Conservation (phyloP, 2,113 vertebrate species). For the Narcine bancroftii region DNA sequence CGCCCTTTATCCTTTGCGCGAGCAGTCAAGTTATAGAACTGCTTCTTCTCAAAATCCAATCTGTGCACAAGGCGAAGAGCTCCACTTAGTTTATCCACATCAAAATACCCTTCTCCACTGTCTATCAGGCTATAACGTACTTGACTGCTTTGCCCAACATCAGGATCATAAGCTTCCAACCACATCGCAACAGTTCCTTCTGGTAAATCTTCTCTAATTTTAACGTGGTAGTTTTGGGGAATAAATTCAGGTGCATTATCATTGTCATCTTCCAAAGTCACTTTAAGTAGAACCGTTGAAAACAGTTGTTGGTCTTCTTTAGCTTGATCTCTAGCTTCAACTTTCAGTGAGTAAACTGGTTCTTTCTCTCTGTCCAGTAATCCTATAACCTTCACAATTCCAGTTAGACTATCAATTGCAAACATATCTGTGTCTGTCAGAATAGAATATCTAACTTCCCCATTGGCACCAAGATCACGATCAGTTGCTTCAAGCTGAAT, state of each 20-base stretch:
- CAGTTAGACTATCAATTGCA: conserved; percentile 66
- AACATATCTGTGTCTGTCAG: conserved; percentile 82
- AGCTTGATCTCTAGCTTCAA: conserved; percentile 79
- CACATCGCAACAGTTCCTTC: conserved; percentile 82
- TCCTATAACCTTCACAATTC: conserved; percentile 67
- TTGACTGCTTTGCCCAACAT: conserved; percentile 81
- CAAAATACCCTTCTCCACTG: conserved; percentile 76
- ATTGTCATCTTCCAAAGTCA: conserved; percentile 83
- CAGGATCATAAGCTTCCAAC: conserved; percentile 86
- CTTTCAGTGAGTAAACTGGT: conserved; percentile 66
- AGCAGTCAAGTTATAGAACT: conserved; percentile 82
- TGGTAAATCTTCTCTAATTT: conserved; percentile 86
- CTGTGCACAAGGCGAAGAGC: conserved; percentile 77
- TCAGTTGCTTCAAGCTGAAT: conserved; percentile 88
- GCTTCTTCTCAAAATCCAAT: conserved; percentile 85
- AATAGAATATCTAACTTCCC: conserved; percentile 75
- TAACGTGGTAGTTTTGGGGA: conserved; percentile 79
- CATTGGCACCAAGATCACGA: conserved; percentile 73
- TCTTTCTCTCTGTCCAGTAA: conserved; percentile 74
- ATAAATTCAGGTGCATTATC: conserved; percentile 89
- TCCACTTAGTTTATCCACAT: conserved; percentile 90
- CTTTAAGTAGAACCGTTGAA: conserved; percentile 74
- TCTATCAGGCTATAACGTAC: conserved; percentile 84
- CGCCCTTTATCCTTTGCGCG: conserved; percentile 91
- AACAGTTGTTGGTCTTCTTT: conserved; percentile 67